Percentiles rank a stretch among this genome's conserved stretches.
Evolutionary conservation across 2,113 vertebrate species (phyloP).

Genomic region (Mustelus asterias): DNA sequence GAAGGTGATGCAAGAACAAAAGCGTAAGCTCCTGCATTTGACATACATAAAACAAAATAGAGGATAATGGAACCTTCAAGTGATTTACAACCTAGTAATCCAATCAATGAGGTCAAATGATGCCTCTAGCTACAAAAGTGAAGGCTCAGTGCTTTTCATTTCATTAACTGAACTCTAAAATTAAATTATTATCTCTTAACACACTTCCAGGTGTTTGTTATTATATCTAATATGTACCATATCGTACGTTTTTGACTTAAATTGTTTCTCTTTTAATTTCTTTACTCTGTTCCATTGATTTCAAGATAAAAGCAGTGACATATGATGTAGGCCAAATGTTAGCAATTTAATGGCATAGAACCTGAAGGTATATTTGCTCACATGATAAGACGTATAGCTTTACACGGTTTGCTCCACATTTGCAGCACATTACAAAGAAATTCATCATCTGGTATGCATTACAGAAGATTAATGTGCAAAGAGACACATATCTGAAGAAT

Average conservation of each 20-base stretch:
- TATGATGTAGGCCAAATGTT: not conserved
- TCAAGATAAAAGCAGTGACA: conserved; percentile 27
- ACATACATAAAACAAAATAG: conserved; percentile 17
- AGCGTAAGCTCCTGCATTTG: not conserved
- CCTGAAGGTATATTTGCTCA: conserved; percentile 18
- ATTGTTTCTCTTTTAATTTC: not conserved
- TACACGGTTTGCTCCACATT: not conserved
- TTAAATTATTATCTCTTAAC: not conserved
- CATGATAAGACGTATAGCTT: not conserved
- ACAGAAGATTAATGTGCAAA: not conserved
- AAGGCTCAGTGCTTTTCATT: not conserved
- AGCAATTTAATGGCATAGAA: conserved; percentile 11
- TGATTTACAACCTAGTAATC: conserved; percentile 10
- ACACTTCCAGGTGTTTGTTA: conserved; percentile 21
- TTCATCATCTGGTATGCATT: not conserved
- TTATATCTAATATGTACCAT: conserved; percentile 23
- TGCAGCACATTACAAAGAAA: not conserved
- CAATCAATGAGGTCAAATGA: not conserved
- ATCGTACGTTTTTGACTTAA: not conserved
- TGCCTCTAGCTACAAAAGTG: not conserved
- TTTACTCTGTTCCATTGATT: not conserved
- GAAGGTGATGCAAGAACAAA: not conserved
- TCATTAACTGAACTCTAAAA: not conserved
- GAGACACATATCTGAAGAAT: not conserved
- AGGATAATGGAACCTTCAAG: not conserved